A percentile compares a stretch with the other conserved stretches of the same genome.
These are phyloP conservation scores for Drosophila truncata DNA, from an alignment of 1,140 invertebrate genomes.

Conservation along the genomic window DNA sequence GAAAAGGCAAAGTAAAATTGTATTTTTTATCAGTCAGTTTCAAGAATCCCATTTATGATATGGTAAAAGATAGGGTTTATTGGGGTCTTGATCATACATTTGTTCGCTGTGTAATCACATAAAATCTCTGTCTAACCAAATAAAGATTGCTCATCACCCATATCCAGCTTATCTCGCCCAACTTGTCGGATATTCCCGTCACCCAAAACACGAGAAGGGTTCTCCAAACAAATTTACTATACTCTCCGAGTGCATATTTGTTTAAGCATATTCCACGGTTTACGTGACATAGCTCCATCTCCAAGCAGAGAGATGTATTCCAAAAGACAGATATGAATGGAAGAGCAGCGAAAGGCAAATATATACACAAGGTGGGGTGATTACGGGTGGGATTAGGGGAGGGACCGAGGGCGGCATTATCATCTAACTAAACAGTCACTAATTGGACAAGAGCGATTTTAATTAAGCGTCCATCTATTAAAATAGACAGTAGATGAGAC, in stretches of 20 bases:
- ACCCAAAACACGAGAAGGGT: slow-evolving; percentile 5
- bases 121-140: slow-evolving; percentile 1
- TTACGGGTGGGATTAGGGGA: neutral
- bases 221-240: slow-evolving; percentile 19
- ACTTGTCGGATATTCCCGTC: slow-evolving; percentile 29
- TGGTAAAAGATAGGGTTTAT: neutral
- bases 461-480: slow-evolving; percentile 54
- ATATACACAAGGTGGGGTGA: slow-evolving; percentile 2
- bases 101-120: neutral
- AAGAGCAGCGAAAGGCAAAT: slow-evolving; percentile 1
- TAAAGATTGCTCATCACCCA: slow-evolving; percentile 10
- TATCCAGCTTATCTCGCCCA: slow-evolving; percentile 3
- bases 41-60: neutral
- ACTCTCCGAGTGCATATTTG: slow-evolving; percentile 1
- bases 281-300: slow-evolving; percentile 27
- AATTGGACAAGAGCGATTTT: slow-evolving; percentile 57
- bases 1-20: neutral
- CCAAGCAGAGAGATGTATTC: neutral
- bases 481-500: slow-evolving; percentile 44
- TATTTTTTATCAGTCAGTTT: neutral
- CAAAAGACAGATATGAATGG: slow-evolving; percentile 26
- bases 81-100: neutral
- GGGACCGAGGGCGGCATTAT: slow-evolving; percentile 14
- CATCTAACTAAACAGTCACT: slow-evolving; percentile 37
- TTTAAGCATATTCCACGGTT: slow-evolving; percentile 20